phyloP scores from a whole-genome alignment of 2,888 invertebrate species.

The Tetramorium bicarinatum region DNA sequence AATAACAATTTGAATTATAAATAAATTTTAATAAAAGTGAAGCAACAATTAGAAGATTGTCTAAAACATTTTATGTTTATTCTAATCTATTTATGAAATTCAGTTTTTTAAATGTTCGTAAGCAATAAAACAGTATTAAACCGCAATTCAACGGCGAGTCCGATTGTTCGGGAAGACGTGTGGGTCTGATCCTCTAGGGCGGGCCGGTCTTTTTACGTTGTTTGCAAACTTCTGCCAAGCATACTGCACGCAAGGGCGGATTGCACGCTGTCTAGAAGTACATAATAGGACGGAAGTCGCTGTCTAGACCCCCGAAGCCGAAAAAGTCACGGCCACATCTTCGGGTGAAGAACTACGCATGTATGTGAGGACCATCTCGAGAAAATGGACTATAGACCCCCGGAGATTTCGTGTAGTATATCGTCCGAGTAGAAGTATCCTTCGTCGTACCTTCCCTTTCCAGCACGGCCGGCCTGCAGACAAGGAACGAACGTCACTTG shows the following conservation, averaged over 20 bases:
- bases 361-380: constrained; percentile 53
- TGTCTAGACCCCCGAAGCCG: constrained; percentile 37
- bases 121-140: not conserved
- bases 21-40: not conserved
- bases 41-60: not conserved
- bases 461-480: constrained; percentile 3
- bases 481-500: constrained; percentile 53
- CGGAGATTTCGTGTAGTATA: constrained; percentile 31
- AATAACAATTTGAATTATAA: not conserved
- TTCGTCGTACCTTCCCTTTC: not conserved
- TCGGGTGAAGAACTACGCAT: constrained; percentile 38
- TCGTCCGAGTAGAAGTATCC: constrained; percentile 22
- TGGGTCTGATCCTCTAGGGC: constrained; percentile 12
- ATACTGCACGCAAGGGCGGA: constrained; percentile 18
- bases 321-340: constrained; percentile 68
- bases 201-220: constrained; percentile 57
- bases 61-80: not conserved
- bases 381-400: constrained; percentile 69
- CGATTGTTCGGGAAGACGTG: constrained; percentile 12
- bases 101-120: not conserved
- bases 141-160: not conserved
- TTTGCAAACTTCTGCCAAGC: constrained; percentile 76
- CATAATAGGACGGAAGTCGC: constrained; percentile 74
- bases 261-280: constrained; percentile 60
- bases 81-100: not conserved